phyloP scores from a whole-genome alignment of 2,797 vertebrate species.

The Gorsachius magnificus region DNA sequence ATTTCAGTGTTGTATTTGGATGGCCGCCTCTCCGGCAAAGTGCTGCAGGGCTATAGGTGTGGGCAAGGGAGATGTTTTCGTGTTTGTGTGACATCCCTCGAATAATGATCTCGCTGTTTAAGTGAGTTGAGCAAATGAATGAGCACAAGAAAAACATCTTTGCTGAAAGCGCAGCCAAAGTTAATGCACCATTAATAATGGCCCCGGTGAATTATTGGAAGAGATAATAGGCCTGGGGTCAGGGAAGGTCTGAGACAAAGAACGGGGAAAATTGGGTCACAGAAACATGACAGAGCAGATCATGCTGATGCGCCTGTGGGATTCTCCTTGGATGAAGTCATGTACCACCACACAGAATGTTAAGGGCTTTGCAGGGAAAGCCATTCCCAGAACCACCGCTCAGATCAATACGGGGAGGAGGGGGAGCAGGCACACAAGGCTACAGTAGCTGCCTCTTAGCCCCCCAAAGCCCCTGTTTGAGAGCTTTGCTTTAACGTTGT shows the following conservation, averaged over 20 bases:
- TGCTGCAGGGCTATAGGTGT: conserved; percentile 21
- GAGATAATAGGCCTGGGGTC: conserved; percentile 64
- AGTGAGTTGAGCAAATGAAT: conserved; percentile 52
- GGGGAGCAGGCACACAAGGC: background rate
- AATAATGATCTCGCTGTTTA: conserved; percentile 71
- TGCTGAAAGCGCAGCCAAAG: conserved; percentile 69
- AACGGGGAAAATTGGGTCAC: conserved; percentile 78
- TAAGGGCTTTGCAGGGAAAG: conserved; percentile 18
- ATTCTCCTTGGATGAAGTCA: conserved; percentile 73
- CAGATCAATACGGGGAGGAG: background rate
- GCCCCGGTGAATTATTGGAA: conserved; percentile 68
- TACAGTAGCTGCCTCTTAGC: background rate
- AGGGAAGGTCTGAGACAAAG: conserved; percentile 71
- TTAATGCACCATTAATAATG: conserved; percentile 81
- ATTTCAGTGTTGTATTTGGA: background rate
- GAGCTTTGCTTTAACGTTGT: background rate
- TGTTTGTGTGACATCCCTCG: conserved; percentile 41
- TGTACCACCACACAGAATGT: conserved; percentile 56
- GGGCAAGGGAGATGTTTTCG: conserved; percentile 6
- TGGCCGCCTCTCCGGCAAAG: background rate
- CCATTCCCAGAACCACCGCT: conserved; percentile 2
- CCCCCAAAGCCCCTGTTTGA: background rate
- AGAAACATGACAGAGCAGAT: conserved; percentile 74
- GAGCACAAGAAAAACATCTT: conserved; percentile 66
- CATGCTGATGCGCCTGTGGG: conserved; percentile 45